These are phyloP conservation scores for Troides helena DNA, from an alignment of 2,888 invertebrate genomes.

Conservation along the genomic window DNA sequence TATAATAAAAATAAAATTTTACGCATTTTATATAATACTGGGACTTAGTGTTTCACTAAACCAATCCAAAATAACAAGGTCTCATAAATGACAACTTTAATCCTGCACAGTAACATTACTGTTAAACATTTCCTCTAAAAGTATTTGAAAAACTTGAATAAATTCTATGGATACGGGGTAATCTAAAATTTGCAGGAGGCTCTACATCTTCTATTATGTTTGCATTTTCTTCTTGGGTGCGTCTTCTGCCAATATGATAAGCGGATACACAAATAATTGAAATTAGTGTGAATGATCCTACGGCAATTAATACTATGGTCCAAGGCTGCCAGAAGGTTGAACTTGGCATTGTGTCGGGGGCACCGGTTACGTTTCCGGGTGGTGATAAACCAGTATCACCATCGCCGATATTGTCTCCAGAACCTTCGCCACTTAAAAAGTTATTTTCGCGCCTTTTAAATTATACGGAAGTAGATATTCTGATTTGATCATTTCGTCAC, in stretches of 20 bases:
- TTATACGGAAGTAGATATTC: slow-evolving; percentile 12
- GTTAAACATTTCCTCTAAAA: too few relatives aligned
- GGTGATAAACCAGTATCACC: slow-evolving; percentile 5
- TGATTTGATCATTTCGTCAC: slow-evolving; percentile 9
- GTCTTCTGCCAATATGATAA: slow-evolving; percentile 42
- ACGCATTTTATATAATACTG: too few relatives aligned
- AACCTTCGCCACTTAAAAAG: slow-evolving; percentile 12
- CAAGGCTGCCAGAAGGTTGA: slow-evolving; percentile 39
- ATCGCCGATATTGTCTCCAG: slow-evolving; percentile 7
- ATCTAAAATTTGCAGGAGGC: slow-evolving; percentile 36
- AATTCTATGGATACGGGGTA: slow-evolving; percentile 33
- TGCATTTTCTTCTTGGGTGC: slow-evolving; percentile 22
- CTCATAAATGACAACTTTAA: too few relatives aligned
- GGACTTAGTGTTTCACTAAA: too few relatives aligned
- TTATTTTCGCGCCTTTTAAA: slow-evolving; percentile 16
- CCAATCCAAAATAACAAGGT: too few relatives aligned
- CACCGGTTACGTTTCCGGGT: background rate
- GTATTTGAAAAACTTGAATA: background rate
- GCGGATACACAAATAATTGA: slow-evolving; percentile 37
- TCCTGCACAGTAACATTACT: too few relatives aligned
- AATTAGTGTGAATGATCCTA: slow-evolving; percentile 36
- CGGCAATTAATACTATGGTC: slow-evolving; percentile 40
- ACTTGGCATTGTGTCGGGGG: slow-evolving; percentile 6
- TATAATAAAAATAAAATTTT: too few relatives aligned
- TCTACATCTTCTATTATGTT: slow-evolving; percentile 34